phyloP scores from a whole-genome alignment of 2,888 invertebrate genomes.

The Temnothorax ravouxi region DNA sequence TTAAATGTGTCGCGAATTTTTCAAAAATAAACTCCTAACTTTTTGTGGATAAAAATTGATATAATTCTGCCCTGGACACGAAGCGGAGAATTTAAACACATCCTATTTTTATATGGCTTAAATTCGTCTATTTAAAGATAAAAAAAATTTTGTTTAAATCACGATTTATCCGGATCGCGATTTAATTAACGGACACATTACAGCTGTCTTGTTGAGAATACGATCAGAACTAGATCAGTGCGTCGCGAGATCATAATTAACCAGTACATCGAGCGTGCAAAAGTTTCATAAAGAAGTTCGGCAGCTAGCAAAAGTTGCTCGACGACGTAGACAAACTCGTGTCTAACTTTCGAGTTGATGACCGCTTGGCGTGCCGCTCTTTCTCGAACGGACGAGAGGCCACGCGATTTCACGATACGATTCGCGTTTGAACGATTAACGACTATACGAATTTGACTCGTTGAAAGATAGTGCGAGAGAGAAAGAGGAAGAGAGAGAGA shows the following conservation, averaged over 20 bases:
- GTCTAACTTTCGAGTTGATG: slow-evolving; percentile 33
- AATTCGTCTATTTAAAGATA: background rate
- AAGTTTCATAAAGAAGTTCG: slow-evolving; percentile 31
- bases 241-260: slow-evolving; percentile 31
- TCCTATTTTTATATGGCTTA: background rate
- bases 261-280: slow-evolving; percentile 8
- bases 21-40: background rate
- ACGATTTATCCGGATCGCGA: background rate
- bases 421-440: slow-evolving; percentile 63
- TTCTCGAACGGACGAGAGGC: slow-evolving; percentile 9
- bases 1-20: background rate
- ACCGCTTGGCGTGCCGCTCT: slow-evolving; percentile 16
- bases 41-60: background rate
- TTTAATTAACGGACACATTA: slow-evolving; percentile 16
- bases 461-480: background rate
- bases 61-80: background rate
- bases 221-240: background rate
- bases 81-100: background rate
- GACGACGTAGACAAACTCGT: slow-evolving; percentile 7
- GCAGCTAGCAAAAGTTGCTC: slow-evolving; percentile 25
- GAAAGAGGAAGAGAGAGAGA: background rate
- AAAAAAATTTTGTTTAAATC: background rate
- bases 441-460: slow-evolving; percentile 57
- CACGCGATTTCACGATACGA: slow-evolving; percentile 12
- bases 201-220: background rate